Conservation (phyloP, 92 coral and sea anemone species). For the Metridium senile region DNA sequence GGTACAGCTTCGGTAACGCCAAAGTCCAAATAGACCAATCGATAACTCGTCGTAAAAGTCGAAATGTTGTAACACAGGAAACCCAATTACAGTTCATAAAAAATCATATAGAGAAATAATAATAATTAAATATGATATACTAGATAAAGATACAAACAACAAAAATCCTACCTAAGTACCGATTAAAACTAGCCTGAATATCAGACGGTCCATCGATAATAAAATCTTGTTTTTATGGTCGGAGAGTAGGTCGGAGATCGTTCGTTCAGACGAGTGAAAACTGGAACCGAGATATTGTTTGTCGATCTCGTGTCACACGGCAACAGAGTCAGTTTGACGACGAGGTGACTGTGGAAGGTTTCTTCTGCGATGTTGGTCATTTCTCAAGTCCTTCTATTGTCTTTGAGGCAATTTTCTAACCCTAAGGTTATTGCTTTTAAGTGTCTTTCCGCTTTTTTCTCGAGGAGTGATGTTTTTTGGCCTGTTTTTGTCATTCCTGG, state of each 20-base stretch:
- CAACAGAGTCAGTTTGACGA: not conserved
- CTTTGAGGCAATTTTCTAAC: not conserved
- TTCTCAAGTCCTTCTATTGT: not conserved
- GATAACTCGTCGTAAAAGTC: not conserved
- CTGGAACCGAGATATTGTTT: not conserved
- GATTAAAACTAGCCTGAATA: not conserved
- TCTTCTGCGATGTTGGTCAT: not conserved
- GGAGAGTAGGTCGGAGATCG: no score
- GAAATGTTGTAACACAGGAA: not conserved
- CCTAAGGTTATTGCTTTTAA: not conserved
- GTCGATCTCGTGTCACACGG: no score
- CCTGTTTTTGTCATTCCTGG: not conserved
- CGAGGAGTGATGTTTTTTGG: not conserved
- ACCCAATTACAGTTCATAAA: not conserved
- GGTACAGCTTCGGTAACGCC: slow-evolving; percentile 21
- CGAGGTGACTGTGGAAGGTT: not conserved
- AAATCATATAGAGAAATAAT: not conserved
- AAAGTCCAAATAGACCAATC: slow-evolving; percentile 5
- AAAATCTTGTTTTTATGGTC: no score
- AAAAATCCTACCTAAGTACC: no score
- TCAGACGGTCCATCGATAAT: not conserved
- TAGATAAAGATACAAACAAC: not conserved
- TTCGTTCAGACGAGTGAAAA: not conserved
- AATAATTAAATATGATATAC: not conserved
- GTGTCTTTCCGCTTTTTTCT: not conserved